Percentiles rank a stretch among this genome's conserved stretches.
phyloP scores from a whole-genome alignment of 2,113 vertebrate genomes.

The Tursiops truncatus region DNA sequence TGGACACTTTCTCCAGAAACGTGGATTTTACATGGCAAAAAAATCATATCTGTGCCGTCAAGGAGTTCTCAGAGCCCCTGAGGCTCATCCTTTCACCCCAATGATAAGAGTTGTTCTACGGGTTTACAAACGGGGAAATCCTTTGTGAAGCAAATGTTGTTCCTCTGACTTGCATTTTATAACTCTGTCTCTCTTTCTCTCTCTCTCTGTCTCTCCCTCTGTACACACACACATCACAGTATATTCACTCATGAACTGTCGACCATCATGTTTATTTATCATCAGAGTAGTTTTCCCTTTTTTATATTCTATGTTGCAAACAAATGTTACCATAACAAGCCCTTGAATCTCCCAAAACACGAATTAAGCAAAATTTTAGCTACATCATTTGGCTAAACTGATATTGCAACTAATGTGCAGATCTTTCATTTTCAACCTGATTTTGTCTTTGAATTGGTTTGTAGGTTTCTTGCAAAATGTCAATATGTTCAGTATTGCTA shows the following conservation, averaged over 20 bases:
- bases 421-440: not conserved
- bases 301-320: not conserved
- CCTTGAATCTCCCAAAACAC: not conserved
- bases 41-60: not conserved
- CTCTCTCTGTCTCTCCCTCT: not conserved
- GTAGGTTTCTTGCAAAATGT: not conserved
- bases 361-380: not conserved
- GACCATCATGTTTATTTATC: not conserved
- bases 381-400: not conserved
- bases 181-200: not conserved
- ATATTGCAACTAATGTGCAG: not conserved
- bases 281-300: not conserved
- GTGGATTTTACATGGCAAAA: not conserved
- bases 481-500: not conserved
- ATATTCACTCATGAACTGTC: not conserved
- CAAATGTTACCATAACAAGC: not conserved
- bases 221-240: too few relatives aligned
- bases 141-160: not conserved
- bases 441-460: not conserved
- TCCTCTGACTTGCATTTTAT: conserved; percentile 2
- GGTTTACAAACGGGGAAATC: not conserved
- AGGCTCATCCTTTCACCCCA: not conserved
- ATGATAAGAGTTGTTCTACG: not conserved
- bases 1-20: not conserved
- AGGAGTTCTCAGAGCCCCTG: not conserved